Conservation (phyloP, 2,113 vertebrate species). For the Lepus americanus region DNA sequence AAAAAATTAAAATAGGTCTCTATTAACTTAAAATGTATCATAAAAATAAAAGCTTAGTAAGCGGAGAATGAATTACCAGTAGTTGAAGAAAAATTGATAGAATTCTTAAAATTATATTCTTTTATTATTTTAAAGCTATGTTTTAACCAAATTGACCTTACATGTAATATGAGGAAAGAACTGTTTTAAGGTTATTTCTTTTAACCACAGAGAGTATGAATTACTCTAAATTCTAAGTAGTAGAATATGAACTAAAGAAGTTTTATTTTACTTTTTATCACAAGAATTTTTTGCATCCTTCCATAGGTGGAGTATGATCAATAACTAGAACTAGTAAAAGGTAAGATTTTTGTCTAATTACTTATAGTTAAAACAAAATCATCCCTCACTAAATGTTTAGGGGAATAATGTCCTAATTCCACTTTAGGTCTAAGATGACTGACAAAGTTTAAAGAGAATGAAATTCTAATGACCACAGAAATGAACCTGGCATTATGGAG, state of each 20-base stretch:
- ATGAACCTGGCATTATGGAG: not conserved
- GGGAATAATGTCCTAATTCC: not conserved
- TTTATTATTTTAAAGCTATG: not conserved
- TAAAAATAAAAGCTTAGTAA: slow-evolving; percentile 40
- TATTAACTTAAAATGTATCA: not conserved
- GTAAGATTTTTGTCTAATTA: not conserved
- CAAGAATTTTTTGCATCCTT: not conserved
- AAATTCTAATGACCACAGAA: not conserved
- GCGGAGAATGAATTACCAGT: not conserved
- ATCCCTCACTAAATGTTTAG: not conserved
- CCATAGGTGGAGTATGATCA: not conserved
- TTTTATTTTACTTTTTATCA: not conserved
- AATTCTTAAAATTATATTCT: slow-evolving; percentile 9
- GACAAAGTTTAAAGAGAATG: not conserved
- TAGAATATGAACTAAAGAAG: not conserved
- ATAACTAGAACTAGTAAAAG: not conserved
- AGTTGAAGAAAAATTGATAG: not conserved
- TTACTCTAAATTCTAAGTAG: not conserved
- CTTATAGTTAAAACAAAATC: not conserved
- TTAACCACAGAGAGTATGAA: not conserved
- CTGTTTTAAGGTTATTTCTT: not conserved
- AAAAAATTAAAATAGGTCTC: slow-evolving; percentile 46
- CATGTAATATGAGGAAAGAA: not conserved
- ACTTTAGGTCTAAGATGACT: not conserved
- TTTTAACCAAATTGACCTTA: slow-evolving; percentile 33